Evolutionary conservation across 2,797 vertebrate genomes (phyloP).

Genomic region (Sciurus vulgaris): DNA sequence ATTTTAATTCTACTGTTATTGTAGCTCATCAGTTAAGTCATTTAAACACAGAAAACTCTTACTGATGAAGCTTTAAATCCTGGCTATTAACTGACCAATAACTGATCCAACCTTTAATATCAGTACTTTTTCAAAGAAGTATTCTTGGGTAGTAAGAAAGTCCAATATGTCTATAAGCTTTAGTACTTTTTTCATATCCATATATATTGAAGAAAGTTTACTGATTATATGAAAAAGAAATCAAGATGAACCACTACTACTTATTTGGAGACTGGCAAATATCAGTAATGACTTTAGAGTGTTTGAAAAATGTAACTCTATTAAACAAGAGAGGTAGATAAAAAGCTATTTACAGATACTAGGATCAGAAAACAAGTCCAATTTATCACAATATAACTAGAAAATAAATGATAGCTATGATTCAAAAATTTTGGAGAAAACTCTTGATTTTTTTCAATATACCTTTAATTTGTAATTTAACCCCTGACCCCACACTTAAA

Average conservation of each 20-base stretch:
- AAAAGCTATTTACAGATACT: not conserved
- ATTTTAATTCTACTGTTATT: slow-evolving; percentile 20
- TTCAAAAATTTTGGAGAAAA: slow-evolving; percentile 27
- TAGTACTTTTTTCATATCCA: not conserved
- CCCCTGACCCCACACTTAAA: not conserved
- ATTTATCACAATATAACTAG: not conserved
- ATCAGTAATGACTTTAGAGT: slow-evolving; percentile 40
- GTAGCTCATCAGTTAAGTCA: slow-evolving; percentile 40
- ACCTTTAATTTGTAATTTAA: slow-evolving; percentile 33
- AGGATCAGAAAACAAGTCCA: slow-evolving; percentile 27
- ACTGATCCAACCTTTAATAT: not conserved
- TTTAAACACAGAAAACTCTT: not conserved
- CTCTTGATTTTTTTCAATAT: not conserved
- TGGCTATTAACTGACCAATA: slow-evolving; percentile 31
- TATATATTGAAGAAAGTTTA: not conserved
- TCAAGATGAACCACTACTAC: not conserved
- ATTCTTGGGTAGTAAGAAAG: not conserved
- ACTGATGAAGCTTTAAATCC: slow-evolving; percentile 34
- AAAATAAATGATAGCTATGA: slow-evolving; percentile 44
- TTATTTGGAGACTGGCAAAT: slow-evolving; percentile 45
- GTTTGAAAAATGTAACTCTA: slow-evolving; percentile 49
- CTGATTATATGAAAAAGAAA: slow-evolving; percentile 46
- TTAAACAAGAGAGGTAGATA: slow-evolving; percentile 8
- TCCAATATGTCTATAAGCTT: not conserved
- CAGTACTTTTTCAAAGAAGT: slow-evolving; percentile 41